Evolutionary conservation across 35 echinoderm and acorn worm species (phyloP), one percentile per base, ranked within the genome.

Genomic region (Chiridota heheva): DNA sequence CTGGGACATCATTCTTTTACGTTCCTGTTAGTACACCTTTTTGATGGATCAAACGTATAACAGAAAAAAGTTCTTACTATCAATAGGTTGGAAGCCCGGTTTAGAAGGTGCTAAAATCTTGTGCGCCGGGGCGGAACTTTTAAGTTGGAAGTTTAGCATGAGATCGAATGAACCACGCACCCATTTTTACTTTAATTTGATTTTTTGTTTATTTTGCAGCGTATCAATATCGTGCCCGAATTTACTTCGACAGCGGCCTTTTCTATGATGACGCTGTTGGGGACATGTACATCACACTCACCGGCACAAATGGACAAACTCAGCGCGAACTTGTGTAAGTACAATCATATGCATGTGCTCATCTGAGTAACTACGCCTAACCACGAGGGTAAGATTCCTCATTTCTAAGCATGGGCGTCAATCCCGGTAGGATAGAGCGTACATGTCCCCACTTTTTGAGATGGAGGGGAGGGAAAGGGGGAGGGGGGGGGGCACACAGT

Each of bases 211-310:
- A 24, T 1, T 36, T 32, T 42, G 20, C 30, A 88, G 86, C 65
- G 25, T 81, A 70, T 55, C 86, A 80, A 13, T 76, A 81, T 35
- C 76, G 67, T 22, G 55, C 72, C 16, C 63, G 60, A 2, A 29
- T 88, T 24, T 71, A 34, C 67, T 62, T 88, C 25, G 77, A 88
- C 41, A 76, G 75, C 1, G 70, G 76, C 29, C 44, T 77, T 32
- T 71, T 70, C 39, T 32, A 76, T 2, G 86, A 88, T 58, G 41
- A 80, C 18, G 78, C 66, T 30, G 51, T 67, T 13, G 86, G 76
- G 17, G 63, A 58, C 36, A 62, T 71, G 27, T 88, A 72, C 42
- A 49, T 88, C 39, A 69, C 44, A 7, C 64, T 88, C 41, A 55
- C 33, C 7, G 86, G 86, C 10, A 34, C 20, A n/a, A 45, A 42